phyloP scores from a whole-genome alignment of 2,113 vertebrate species.

The Ornithorhynchus anatinus region DNA sequence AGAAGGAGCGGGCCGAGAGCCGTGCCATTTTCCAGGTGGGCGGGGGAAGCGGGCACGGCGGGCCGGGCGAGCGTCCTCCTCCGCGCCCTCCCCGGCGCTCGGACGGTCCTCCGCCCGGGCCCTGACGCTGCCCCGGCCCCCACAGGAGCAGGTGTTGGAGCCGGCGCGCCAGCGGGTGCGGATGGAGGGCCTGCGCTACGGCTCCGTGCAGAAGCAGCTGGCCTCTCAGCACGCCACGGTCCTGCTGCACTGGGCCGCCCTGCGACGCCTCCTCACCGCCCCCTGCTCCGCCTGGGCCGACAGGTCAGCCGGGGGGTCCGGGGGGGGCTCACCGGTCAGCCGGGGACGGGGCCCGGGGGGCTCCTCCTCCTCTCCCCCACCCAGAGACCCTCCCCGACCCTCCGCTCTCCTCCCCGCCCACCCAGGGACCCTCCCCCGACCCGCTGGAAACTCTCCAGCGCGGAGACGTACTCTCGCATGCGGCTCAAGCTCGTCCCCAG shows the following conservation, averaged over 20 bases:
- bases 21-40: slow-evolving; percentile 86
- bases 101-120: neutral
- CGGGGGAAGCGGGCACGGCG: fast-evolving
- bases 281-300: slow-evolving; percentile 89
- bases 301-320: slow-evolving; percentile 61
- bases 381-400: neutral
- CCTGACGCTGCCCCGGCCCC: too few species aligned
- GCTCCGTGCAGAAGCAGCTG: slow-evolving; percentile 79
- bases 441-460: slow-evolving; percentile 87
- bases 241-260: slow-evolving; percentile 85
- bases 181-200: slow-evolving; percentile 80
- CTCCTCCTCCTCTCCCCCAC: too few species aligned
- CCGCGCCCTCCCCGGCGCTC: too few species aligned
- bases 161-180: slow-evolving; percentile 74
- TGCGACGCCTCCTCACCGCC: slow-evolving; percentile 82
- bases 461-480: slow-evolving; percentile 96
- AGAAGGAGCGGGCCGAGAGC: slow-evolving; percentile 79
- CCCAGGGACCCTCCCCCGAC: slow-evolving; percentile 76
- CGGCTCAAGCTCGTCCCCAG: slow-evolving; percentile 95
- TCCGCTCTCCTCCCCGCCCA: fast-evolving
- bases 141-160: slow-evolving; percentile 85
- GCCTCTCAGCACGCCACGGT: slow-evolving; percentile 81
- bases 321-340: too few species aligned
- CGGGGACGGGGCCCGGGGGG: too few species aligned
- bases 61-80: neutral